Percentiles rank a stretch among this genome's conserved stretches.
phyloP scores from a whole-genome alignment of 2,888 invertebrate genomes.

The Rambutsinella grinnellia region DNA sequence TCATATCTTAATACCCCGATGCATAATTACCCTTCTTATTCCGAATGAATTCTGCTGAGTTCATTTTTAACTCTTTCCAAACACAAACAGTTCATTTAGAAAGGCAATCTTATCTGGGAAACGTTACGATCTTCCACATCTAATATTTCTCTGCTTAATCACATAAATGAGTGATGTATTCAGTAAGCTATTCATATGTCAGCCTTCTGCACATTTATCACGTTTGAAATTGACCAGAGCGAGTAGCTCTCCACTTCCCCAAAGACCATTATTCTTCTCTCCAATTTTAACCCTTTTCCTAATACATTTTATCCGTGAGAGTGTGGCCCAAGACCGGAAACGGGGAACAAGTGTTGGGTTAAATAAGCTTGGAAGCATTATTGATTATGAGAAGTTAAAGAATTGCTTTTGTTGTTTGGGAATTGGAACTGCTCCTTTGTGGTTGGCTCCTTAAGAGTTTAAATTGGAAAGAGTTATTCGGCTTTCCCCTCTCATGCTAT shows the following conservation, averaged over 20 bases:
- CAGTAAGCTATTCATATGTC: conserved; percentile 39
- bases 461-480: too few relatives aligned
- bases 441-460: too few relatives aligned
- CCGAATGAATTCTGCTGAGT: conserved; percentile 22
- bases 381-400: too few relatives aligned
- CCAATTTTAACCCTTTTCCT: neutral
- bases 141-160: conserved; percentile 33
- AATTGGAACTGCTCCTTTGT: too few relatives aligned
- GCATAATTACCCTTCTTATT: conserved; percentile 54
- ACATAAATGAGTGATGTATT: conserved; percentile 54
- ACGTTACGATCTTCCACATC: conserved; percentile 1
- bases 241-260: too few relatives aligned
- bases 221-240: conserved; percentile 41
- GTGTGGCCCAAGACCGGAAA: neutral
- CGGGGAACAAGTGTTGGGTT: conserved; percentile 23
- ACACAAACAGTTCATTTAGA: too few relatives aligned
- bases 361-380: too few relatives aligned
- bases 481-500: too few relatives aligned
- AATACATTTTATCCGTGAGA: too few relatives aligned
- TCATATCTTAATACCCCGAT: conserved; percentile 50
- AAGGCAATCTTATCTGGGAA: conserved; percentile 43
- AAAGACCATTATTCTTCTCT: too few relatives aligned
- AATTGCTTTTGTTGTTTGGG: too few relatives aligned
- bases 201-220: conserved; percentile 45
- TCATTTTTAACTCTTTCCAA: too few relatives aligned